phyloP scores from a whole-genome alignment of 1,140 invertebrate genomes.

The Pachypsylla venusta region DNA sequence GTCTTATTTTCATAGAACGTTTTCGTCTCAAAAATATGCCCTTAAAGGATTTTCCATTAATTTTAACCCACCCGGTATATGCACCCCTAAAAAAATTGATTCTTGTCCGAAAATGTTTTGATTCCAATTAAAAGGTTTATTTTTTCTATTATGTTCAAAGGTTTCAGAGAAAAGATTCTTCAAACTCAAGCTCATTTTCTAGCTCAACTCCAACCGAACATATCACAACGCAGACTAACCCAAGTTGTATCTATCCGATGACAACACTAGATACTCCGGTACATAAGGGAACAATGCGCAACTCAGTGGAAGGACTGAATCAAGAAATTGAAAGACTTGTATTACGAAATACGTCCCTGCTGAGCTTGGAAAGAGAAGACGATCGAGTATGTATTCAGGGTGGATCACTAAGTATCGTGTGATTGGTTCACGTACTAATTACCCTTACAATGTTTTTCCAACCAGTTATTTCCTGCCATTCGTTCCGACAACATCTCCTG shows the following conservation, averaged over 20 bases:
- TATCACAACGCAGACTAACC: conserved; percentile 33
- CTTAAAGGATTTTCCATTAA: too few relatives aligned
- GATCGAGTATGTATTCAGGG: conserved; percentile 23
- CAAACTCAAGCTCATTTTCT: conserved; percentile 22
- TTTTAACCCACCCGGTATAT: too few relatives aligned
- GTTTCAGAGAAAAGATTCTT: conserved; percentile 2
- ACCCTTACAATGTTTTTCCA: too few relatives aligned
- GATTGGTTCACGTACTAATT: too few relatives aligned
- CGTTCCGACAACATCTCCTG: too few relatives aligned
- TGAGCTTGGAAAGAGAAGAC: conserved; percentile 23
- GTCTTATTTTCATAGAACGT: too few relatives aligned
- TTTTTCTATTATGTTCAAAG: conserved; percentile 29
- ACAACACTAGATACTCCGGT: conserved; percentile 40
- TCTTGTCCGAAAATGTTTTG: too few relatives aligned
- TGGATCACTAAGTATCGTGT: too few relatives aligned
- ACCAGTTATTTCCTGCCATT: too few relatives aligned
- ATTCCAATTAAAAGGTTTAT: too few relatives aligned
- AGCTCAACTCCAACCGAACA: conserved; percentile 32
- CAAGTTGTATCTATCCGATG: conserved; percentile 23
- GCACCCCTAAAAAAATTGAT: too few relatives aligned
- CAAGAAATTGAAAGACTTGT: conserved; percentile 65
- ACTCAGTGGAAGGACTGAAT: conserved; percentile 69
- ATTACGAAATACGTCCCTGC: conserved; percentile 30
- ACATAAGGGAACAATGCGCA: conserved; percentile 47
- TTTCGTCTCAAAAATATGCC: too few relatives aligned